Base-by-base conservation (phyloP, 2,797 vertebrate species). In the Lerista edwardsae region DNA sequence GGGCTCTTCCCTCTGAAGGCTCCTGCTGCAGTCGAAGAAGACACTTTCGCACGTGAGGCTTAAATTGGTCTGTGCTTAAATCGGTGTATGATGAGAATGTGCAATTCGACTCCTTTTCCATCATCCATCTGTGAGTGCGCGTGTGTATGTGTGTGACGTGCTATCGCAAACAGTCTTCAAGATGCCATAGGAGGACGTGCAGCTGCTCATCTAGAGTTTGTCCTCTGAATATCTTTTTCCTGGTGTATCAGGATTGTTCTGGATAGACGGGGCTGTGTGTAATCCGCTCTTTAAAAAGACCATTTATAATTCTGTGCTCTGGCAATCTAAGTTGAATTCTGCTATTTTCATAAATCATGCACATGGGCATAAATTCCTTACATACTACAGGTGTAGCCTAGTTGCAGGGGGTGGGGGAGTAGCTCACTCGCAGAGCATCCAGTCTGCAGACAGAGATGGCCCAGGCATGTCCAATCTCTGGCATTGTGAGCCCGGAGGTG, bases 21-120 rank as follows among this genome's bases (percentile, higher is more conserved):
- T 36, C 65, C 25, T 12, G 55, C 79, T 75, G 31, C n/a, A 51
- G 36, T 68, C 78, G 44, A 14, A 68, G 72, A 55, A 29, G 36
- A 51, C 15, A 29, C 34, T 61, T 75, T 75, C 74, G 21, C 71
- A 61, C 14, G 11, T 39, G 71, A 76, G 73, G 39, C 64, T 76
- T 81, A 75, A 75, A 85, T 75, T 61, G 39, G 31, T 59, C 69
- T 85, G 78, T 69, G 77, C 71, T 80, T 80, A 85, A 55, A 57
- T 78, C 59, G 10, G 21, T 59, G 51, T n/a, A 29, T 7, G 74
- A 51, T 17, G 41, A 55, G 65, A 81, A 31, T 57, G 31, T 57
- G 64, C 64, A 84, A 72, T 61, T 71, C 36, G 41, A 69, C 41
- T 71, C 84, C 55, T 34, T 75, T 86, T 71, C 78, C 74, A 62